Conservation (phyloP, 2,797 vertebrate genomes). For the Pteronotus mesoamericanus region DNA sequence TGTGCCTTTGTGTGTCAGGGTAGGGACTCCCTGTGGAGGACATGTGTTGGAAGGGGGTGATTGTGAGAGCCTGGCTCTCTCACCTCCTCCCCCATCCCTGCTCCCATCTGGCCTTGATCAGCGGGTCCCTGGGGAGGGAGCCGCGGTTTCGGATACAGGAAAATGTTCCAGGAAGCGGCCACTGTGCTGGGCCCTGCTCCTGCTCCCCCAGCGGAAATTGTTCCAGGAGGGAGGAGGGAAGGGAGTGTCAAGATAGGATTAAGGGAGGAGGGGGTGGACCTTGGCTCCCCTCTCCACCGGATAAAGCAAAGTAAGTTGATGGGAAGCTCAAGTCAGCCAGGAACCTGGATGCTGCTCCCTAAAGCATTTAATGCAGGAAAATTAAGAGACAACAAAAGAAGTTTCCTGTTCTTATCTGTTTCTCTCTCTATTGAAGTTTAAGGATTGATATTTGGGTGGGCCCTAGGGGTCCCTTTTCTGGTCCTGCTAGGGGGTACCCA, state of each 20-base stretch:
- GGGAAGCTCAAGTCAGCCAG: conserved; percentile 27
- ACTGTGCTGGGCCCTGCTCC: conserved; percentile 76
- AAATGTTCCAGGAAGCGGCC: conserved; percentile 82
- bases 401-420: background rate
- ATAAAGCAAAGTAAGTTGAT: conserved; percentile 39
- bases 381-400: background rate
- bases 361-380: background rate
- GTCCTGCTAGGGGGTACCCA: background rate
- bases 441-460: background rate
- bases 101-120: conserved; percentile 78
- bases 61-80: conserved; percentile 46
- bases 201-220: conserved; percentile 78
- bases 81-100: conserved; percentile 58
- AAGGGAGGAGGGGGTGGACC: conserved; percentile 17
- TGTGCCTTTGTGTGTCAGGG: conserved; percentile 40
- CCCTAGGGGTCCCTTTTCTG: background rate
- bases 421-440: background rate
- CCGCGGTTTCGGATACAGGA: conserved; percentile 81
- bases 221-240: conserved; percentile 68
- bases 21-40: conserved; percentile 53
- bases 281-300: conserved; percentile 4
- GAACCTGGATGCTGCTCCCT: conserved; percentile 3
- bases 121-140: conserved; percentile 68
- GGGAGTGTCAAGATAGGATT: conserved; percentile 67
- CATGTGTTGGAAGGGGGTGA: conserved; percentile 53